Evolutionary conservation across 2,888 invertebrate genomes (phyloP), one percentile per base, ranked within the genome.

Genomic region (Callimorpha dominula): DNA sequence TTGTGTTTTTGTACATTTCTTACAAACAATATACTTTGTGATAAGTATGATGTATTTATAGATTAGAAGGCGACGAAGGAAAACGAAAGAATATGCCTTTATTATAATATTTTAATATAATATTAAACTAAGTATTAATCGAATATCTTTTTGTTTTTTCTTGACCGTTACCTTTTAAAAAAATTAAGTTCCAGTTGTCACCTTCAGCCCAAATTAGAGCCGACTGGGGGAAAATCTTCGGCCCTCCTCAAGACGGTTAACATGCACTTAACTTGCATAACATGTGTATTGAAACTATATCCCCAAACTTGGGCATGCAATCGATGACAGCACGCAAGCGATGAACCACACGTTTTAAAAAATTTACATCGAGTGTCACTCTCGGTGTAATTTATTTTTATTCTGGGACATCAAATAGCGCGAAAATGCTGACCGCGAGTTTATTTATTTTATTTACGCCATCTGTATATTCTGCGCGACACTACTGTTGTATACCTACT

Each of bases 121-220:
- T 60, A 60, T 60, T 60, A 60, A 60, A 60, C 14, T 60, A 60
- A 60, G 60, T 60, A 60, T 60, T 60, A 60, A 60, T 60, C 31
- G 31, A 60, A 5, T 31, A 14, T 31, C 14, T 14, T 60, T 31
- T 31, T 31, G 14, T 60, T 60, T 31, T 31, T 60, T 60, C 12
- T 6, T 3, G 4, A 60, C 31, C 14, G n/a, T 12, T 31, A 31
- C 60, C 14, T 31, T 60, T 14, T 7, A 31, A 60, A 2, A 31
- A 31, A 12, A 20, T 20, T 54, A 54, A 9, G 20, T 54, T 54
- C 7, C n/a, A 31, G 31, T 31, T n/a, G 57, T 57, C 20, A 57
- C 20, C 1, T 57, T 20, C 9, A n/a, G 54, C 6, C n/a, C 31
- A 31, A 31, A 31, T 31, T 31, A 31, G 1, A 31, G 7, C n/a